Evolutionary conservation across 2,797 vertebrate species (phyloP), one percentile per base, ranked within the genome.

Genomic region (Takifugu ocellatus): DNA sequence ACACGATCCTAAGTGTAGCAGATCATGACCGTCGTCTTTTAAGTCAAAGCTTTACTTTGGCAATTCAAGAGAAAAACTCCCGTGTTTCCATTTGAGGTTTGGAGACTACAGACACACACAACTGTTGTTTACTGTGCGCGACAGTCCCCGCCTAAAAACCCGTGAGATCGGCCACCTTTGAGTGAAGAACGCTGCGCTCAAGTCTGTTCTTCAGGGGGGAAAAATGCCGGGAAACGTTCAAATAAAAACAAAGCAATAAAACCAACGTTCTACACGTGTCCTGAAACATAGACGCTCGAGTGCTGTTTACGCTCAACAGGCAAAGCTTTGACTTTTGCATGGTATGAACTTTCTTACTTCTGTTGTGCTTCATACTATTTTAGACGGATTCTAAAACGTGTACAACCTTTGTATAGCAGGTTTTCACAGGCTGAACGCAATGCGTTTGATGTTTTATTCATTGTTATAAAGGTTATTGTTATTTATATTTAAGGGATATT

Each of bases 401-500:
- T 67, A 72, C 57, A 26, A 72, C 61, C 70, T 79, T 87, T 87
- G 84, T 90, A 85, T 70, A 87, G 72, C 72, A 78, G 56, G 72
- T 81, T 81, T 76, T 78, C 80, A 81, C 79, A 58, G 64, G 83
- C 82, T 66, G 82, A 80, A 60, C 87, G 81, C 82, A 75, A 82
- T 81, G 74, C 84, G 68, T 77, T 88, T 71, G 62, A 75, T 76
- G 75, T 89, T 85, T 81, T 82, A 81, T 75, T 85, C 75, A 59
- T 83, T 61, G 70, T 82, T 61, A 70, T 82, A 56, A 81, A 88
- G 84, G 62, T 82, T 78, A 79, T 85, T 87, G 84, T 90, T 90
- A 91, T 91, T 91, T 90, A 91, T 91, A 93, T 91, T 87, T 90
- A 91, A 90, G 91, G 90, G 91, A 92, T 87, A 87, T 91, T 85